Base-by-base conservation (phyloP, 2,888 invertebrate species). In the Ditylenchus weischeri region DNA sequence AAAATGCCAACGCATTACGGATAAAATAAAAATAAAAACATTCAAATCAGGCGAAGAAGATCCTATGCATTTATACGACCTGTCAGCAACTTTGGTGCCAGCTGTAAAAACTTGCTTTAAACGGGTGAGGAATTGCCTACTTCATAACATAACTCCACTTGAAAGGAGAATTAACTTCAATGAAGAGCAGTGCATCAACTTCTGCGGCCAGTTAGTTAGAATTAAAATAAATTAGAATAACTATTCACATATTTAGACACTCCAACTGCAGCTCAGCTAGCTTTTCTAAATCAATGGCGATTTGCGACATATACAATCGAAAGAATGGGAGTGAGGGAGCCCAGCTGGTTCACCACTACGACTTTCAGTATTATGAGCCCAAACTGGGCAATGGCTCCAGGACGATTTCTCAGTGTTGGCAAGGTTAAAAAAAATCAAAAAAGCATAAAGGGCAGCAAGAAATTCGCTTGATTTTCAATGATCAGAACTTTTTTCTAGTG, bases 241-340 rank as follows among this genome's bases (percentile, higher is more conserved):
- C 15, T 70, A 29, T 59, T 29, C 15, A 58, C 18, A 11, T 38
- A 19, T 69, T 35, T 38, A 71, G 71, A 11, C 65, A 75, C 66
- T 35, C 69, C 23, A 47, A 57, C 29, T 72, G 72, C 21, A 49
- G 43, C 23, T 62, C 72, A 18, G 43, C 71, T 10, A 38, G 50
- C 18, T 72, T 66, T 57, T 71, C 72, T 13, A 62, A 36, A 35
- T 43, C 57, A 5, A 51, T 72, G 62, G 36, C 66, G 19, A 64
- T 75, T 36, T 72, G 72, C 57, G 74, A 72, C 57, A 62, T 72
- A 21, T 72, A 62, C 59, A 63, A 65, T 43, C n/a, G 43, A 4
- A 51, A 51, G 6, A 72, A 72, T 57, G 72, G 72, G 10, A 75
- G 74, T 0, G 58, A 43, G 19, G 50, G 43, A n/a, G 62, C 74